These are phyloP conservation scores for Nemoura dubitans DNA, from an alignment of 2,888 invertebrate species.

Conservation along the genomic window DNA sequence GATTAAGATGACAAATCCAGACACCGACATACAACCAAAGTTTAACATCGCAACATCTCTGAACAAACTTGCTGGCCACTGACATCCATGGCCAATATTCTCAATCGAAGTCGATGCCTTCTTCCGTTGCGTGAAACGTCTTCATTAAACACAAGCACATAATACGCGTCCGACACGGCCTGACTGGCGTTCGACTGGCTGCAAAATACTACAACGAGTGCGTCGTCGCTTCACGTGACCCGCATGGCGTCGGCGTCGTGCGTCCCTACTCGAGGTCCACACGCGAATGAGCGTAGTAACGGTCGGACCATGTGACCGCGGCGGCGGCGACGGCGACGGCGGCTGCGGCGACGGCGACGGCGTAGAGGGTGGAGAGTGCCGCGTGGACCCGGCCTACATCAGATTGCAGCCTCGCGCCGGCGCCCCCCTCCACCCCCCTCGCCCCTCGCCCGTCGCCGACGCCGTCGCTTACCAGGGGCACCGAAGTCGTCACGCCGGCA, in stretches of 20 bases:
- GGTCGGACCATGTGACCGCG: background rate
- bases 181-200: background rate
- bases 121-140: background rate
- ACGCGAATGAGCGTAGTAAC: background rate
- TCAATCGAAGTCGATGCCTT: background rate
- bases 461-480: background rate
- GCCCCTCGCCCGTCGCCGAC: background rate
- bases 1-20: background rate
- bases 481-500: background rate
- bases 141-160: background rate
- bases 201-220: too few species aligned
- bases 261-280: background rate
- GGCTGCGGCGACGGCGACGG: background rate
- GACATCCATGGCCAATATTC: background rate
- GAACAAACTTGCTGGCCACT: background rate
- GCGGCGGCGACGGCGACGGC: background rate
- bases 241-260: background rate
- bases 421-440: background rate
- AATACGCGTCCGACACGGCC: background rate
- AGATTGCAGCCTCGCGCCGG: constrained; percentile 12
- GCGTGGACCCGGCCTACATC: background rate
- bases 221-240: background rate
- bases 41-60: background rate
- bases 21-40: background rate
- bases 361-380: background rate